These are phyloP conservation scores for Caloenas nicobarica DNA, from an alignment of 2,113 vertebrate species.

Conservation along the genomic window DNA sequence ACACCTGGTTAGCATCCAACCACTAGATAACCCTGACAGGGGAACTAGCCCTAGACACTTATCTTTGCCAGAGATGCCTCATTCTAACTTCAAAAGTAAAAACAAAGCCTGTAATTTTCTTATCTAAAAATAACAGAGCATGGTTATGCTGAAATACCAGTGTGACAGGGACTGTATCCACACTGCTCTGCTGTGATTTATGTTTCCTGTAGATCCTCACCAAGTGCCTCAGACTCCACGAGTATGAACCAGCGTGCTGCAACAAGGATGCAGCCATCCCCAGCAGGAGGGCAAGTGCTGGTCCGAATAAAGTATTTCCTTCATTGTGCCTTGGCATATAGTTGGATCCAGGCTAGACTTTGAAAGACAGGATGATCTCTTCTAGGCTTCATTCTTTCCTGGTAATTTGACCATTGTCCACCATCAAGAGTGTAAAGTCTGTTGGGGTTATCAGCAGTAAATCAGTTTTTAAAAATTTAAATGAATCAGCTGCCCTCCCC, in stretches of 20 bases:
- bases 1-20: neutral
- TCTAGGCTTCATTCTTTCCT: neutral
- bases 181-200: neutral
- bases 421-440: neutral
- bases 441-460: neutral
- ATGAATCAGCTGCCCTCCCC: neutral
- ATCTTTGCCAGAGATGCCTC: neutral
- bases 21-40: neutral
- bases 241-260: neutral
- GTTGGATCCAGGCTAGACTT: neutral
- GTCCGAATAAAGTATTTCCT: neutral
- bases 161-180: neutral
- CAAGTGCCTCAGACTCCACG: fast-evolving
- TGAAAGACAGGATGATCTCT: neutral
- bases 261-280: fast-evolving
- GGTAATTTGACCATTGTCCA: neutral
- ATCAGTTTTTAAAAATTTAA: neutral
- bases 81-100: slow-evolving; percentile 29
- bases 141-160: neutral
- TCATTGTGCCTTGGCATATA: fast-evolving
- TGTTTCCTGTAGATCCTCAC: neutral
- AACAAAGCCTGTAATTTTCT: neutral
- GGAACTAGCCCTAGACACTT: neutral
- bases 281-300: neutral
- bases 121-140: slow-evolving; percentile 11